Conservation (phyloP, 2,888 invertebrate genomes). For the Stenchaetothrips biformis region DNA sequence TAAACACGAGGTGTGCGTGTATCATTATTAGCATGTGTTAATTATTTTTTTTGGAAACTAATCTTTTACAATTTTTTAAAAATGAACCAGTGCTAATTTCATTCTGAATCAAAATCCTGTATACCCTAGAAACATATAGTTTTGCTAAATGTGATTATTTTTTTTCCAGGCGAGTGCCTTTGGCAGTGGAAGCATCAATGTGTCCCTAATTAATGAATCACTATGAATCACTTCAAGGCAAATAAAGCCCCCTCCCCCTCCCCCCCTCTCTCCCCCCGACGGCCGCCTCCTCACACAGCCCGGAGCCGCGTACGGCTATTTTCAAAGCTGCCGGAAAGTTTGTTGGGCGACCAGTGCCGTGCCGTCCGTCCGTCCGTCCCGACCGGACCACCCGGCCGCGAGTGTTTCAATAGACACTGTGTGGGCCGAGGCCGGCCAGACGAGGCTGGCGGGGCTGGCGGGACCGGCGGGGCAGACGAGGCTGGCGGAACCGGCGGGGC, state of each 20-base stretch:
- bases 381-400: background rate
- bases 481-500: background rate
- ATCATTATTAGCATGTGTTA: too few species aligned
- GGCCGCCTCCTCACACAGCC: too few species aligned
- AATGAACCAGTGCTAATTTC: too few species aligned
- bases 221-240: background rate
- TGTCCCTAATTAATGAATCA: background rate
- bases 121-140: too few species aligned
- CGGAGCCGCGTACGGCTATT: too few species aligned
- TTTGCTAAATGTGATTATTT: too few species aligned
- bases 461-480: background rate
- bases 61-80: too few species aligned
- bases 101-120: too few species aligned
- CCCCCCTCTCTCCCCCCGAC: too few species aligned
- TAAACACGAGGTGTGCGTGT: too few species aligned
- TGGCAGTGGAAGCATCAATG: background rate
- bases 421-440: background rate
- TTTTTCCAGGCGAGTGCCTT: background rate
- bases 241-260: background rate
- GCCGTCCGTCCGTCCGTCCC: background rate
- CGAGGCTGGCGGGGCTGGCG: constrained; percentile 30
- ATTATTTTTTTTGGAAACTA: too few species aligned
- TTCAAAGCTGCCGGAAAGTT: background rate
- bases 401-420: background rate
- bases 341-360: background rate